A percentile compares a stretch with the other conserved stretches of the same genome.
Evolutionary conservation across 2,113 vertebrate species (phyloP).

Genomic region (Ptilorrhoa leucosticta): DNA sequence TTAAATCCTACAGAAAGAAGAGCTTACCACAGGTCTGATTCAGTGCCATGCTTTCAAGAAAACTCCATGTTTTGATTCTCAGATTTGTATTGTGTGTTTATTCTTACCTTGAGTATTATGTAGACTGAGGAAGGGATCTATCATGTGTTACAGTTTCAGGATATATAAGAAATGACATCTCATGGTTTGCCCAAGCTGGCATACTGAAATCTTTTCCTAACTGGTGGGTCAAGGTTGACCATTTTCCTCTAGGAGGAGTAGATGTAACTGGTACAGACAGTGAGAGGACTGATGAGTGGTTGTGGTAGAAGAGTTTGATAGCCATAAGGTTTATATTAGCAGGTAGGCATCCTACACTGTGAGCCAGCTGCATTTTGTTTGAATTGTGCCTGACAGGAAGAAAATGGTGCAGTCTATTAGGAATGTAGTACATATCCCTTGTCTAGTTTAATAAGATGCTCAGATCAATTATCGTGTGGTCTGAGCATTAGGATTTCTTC

Average conservation of each 20-base stretch:
- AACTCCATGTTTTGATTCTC: background rate
- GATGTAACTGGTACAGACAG: background rate
- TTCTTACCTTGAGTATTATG: background rate
- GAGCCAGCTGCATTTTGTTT: background rate
- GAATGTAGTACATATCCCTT: background rate
- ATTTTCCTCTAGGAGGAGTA: background rate
- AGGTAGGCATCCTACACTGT: background rate
- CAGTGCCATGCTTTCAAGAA: background rate
- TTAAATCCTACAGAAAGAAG: background rate
- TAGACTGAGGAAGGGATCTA: background rate
- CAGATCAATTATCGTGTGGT: background rate
- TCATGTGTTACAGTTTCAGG: background rate
- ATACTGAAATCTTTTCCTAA: background rate
- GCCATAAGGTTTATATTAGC: background rate
- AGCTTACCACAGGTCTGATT: background rate
- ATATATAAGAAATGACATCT: background rate
- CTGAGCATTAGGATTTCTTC: background rate
- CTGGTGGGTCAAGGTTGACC: background rate
- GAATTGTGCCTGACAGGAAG: background rate
- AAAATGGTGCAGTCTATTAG: background rate
- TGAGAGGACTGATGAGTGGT: background rate
- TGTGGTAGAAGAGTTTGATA: background rate
- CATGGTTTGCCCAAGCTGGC: background rate
- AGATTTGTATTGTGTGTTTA: background rate
- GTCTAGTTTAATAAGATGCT: background rate